Base-by-base conservation (phyloP, 1,140 invertebrate species). In the Anagrus nilaparvatae region DNA sequence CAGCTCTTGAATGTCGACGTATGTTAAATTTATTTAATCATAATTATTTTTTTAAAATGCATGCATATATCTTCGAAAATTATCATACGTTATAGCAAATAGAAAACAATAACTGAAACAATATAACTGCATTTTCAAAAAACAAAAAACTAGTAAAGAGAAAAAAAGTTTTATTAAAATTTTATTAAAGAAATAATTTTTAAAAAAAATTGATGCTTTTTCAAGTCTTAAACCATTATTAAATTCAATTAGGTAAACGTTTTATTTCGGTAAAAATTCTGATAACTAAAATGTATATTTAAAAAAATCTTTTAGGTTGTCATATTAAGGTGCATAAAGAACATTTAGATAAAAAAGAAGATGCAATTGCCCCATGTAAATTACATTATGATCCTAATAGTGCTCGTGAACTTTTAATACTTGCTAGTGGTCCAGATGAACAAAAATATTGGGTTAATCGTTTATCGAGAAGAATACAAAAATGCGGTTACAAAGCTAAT, bases 311-410 rank as follows among this genome's bases (percentile, higher is more conserved):
- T 66, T n/a, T 57, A 92, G 91, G 90, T 52, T 97, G 94, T 71
- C 84, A 87, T 56, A 86, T 92, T 54, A 97, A 97, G 74, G 84
- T 97, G 50, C 94, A 98, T 67, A 85, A 88, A 67, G 93, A 97
- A 60, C 93, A 97, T 77, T 78, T 91, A 57, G 78, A 82, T 52
- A 79, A 83, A 56, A 87, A 89, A 60, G 83, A 87, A 61, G 78
- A 84, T 57, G 73, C 77, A 20, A 78, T 93, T 58, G 85, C 87
- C 35, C 86, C 87, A 21, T 92, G 87, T 67, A 93, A 94, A 71
- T 76, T 97, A 30, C 89, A 94, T 60, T 89, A 88, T 54, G 92
- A 97, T 73, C 86, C 88, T 32, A 88, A 84, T 50, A 85, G 82
- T 51, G 92, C 92, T 46, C 87, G 92, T 60, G 93, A 97, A 65